A percentile compares a stretch with the other conserved stretches of the same genome.
Evolutionary conservation across 2,888 invertebrate genomes (phyloP).

Genomic region (Trissonchulus sp.): DNA sequence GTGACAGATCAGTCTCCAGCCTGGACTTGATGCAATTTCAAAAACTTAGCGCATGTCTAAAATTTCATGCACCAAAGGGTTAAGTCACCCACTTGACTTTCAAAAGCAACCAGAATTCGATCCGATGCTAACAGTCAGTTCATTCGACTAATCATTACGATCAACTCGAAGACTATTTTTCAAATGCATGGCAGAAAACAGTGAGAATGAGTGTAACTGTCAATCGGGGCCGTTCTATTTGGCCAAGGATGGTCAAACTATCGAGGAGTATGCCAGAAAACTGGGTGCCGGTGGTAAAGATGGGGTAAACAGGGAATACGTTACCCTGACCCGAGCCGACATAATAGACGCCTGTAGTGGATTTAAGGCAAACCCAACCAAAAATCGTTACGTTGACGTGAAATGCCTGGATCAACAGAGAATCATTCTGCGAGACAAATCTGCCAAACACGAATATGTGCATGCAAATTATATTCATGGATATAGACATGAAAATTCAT

Average conservation of each 20-base stretch:
- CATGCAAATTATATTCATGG: slow-evolving; percentile 20
- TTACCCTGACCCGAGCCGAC: background rate
- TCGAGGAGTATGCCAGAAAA: background rate
- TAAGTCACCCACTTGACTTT: no score
- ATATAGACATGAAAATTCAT: background rate
- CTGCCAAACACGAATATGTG: background rate
- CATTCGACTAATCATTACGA: no score
- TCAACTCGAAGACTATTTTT: no score
- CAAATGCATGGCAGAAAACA: background rate
- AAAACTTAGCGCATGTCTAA: no score
- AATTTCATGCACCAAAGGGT: no score
- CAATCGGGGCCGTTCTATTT: background rate
- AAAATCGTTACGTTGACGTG: slow-evolving; percentile 9
- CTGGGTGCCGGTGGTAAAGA: background rate
- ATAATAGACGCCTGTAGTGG: background rate
- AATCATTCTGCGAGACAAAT: background rate
- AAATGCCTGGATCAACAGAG: background rate
- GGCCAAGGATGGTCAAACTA: background rate
- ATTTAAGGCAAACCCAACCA: background rate
- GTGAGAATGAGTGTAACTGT: no score
- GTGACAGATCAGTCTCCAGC: no score
- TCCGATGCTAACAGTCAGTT: no score
- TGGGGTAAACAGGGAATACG: background rate
- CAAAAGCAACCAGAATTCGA: no score
- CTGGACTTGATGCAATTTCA: no score